Conservation (phyloP, 2,113 vertebrate species). For the Halichoerus grypus region DNA sequence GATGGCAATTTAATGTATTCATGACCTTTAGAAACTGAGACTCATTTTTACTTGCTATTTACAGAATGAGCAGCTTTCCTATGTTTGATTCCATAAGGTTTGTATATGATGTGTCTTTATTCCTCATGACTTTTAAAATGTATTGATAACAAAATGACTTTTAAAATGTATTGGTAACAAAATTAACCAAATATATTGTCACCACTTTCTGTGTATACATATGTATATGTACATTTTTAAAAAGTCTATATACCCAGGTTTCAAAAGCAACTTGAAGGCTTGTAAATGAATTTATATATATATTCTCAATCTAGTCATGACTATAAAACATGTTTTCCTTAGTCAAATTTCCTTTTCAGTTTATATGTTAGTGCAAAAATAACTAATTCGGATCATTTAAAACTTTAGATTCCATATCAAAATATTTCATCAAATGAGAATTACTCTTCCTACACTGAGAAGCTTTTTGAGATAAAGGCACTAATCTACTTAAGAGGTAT, state of each 20-base stretch:
- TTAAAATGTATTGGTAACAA: neutral
- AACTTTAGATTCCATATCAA: neutral
- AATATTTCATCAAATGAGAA: neutral
- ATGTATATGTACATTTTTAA: neutral
- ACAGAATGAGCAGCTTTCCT: neutral
- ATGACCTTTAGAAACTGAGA: neutral
- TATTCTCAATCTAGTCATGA: neutral
- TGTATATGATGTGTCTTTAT: neutral
- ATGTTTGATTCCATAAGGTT: neutral
- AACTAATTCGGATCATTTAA: neutral
- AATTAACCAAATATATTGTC: neutral
- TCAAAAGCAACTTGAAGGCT: neutral
- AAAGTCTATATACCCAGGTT: neutral
- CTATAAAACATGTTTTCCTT: neutral
- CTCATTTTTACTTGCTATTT: neutral
- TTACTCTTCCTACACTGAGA: neutral
- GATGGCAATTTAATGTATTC: neutral
- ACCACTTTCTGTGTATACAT: neutral
- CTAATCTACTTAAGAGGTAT: neutral
- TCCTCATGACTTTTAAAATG: neutral
- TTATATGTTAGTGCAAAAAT: constrained; percentile 35
- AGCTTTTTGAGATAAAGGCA: neutral
- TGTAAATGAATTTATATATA: neutral
- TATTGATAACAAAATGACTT: neutral
- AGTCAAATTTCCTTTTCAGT: neutral